phyloP scores from a whole-genome alignment of 1,140 invertebrate species.

The Phthorimaea operculella region DNA sequence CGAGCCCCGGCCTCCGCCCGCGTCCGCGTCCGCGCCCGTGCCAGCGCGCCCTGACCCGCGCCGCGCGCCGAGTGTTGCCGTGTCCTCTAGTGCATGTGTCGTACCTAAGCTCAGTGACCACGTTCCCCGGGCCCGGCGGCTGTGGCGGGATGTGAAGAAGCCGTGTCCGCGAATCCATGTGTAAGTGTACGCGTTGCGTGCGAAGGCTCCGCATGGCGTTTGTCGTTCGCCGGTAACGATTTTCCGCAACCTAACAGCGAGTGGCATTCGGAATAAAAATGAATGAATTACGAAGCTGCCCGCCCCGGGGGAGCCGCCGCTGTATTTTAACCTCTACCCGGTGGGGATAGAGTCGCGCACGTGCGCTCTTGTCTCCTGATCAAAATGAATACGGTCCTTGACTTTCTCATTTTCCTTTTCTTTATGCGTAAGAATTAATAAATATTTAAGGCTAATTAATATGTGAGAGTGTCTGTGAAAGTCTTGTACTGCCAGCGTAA shows the following conservation, averaged over 20 bases:
- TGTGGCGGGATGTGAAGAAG: constrained; percentile 63
- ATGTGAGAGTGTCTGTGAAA: constrained; percentile 9
- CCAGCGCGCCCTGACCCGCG: constrained; percentile 10
- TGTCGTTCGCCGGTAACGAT: constrained; percentile 40
- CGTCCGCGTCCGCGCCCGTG: constrained; percentile 10
- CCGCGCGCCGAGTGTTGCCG: neutral
- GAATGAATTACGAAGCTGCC: constrained; percentile 39
- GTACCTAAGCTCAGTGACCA: constrained; percentile 40
- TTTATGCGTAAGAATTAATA: constrained; percentile 15
- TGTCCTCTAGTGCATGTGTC: constrained; percentile 32
- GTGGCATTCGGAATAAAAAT: constrained; percentile 40
- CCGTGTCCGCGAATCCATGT: constrained; percentile 61
- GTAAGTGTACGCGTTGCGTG: constrained; percentile 59
- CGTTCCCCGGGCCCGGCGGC: constrained; percentile 46
- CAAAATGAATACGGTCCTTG: constrained; percentile 30
- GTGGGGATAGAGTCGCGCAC: constrained; percentile 46
- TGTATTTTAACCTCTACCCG: constrained; percentile 49
- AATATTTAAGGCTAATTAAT: constrained; percentile 23
- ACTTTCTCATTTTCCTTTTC: constrained; percentile 20
- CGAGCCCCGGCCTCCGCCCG: constrained; percentile 10
- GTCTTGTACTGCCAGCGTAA: constrained; percentile 27
- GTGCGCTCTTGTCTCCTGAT: constrained; percentile 41
- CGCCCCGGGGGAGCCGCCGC: constrained; percentile 20
- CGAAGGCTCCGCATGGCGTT: constrained; percentile 37
- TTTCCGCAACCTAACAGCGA: constrained; percentile 37